These are phyloP conservation scores for Knipowitschia caucasica DNA, from an alignment of 2,797 vertebrate species.

Conservation along the genomic window DNA sequence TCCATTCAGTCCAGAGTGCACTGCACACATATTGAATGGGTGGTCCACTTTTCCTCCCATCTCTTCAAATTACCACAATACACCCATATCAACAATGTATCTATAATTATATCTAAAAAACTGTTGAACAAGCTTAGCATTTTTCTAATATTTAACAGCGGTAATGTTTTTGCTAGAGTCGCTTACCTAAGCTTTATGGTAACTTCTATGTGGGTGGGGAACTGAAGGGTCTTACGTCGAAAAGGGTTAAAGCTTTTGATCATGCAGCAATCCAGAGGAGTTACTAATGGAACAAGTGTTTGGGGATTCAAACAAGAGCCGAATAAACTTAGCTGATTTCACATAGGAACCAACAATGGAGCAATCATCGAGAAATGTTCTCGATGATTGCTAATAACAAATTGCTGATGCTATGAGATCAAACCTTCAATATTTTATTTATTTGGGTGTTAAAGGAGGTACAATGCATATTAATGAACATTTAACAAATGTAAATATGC, in stretches of 20 bases:
- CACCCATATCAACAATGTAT: constrained; percentile 2
- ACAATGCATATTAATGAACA: too few relatives aligned
- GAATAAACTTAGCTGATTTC: neutral
- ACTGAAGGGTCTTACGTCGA: constrained; percentile 14
- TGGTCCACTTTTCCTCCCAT: constrained; percentile 26
- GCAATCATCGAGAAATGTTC: too few relatives aligned
- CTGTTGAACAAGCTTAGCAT: constrained; percentile 24
- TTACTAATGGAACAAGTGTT: constrained; percentile 5
- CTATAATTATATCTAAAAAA: constrained; percentile 30
- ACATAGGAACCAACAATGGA: too few relatives aligned
- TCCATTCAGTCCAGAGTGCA: constrained; percentile 12
- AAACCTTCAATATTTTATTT: too few relatives aligned
- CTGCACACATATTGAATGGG: neutral
- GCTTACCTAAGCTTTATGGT: constrained; percentile 15
- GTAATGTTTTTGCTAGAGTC: too few relatives aligned
- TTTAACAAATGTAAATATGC: too few relatives aligned
- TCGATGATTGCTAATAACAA: too few relatives aligned
- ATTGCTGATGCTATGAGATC: too few relatives aligned
- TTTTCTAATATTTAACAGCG: neutral
- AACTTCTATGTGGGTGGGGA: constrained; percentile 14
- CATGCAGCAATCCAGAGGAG: constrained; percentile 8
- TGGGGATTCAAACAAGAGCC: constrained; percentile 10
- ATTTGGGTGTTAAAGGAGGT: too few relatives aligned
- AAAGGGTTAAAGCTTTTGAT: constrained; percentile 29
- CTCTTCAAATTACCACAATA: constrained; percentile 28